Evolutionary conservation across 2,113 vertebrate species (phyloP).

Genomic region (Daboia siamensis): DNA sequence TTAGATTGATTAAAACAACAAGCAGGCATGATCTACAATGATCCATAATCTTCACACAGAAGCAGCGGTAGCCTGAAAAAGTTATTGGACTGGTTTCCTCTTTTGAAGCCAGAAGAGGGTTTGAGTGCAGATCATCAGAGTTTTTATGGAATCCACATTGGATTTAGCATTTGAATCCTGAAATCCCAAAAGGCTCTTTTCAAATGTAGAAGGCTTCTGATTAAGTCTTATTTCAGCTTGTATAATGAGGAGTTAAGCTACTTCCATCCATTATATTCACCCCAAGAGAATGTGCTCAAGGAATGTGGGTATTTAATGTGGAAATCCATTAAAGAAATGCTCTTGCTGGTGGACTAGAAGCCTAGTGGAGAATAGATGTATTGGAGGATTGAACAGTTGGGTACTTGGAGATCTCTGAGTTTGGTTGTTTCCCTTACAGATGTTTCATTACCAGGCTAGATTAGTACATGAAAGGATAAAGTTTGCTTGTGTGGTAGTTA

Average conservation of each 20-base stretch:
- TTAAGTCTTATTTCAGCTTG: not conserved
- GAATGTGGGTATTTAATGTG: too few relatives aligned
- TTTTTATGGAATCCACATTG: not conserved
- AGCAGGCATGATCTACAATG: not conserved
- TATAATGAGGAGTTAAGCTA: not conserved
- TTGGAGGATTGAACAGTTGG: too few relatives aligned
- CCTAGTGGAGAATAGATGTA: too few relatives aligned
- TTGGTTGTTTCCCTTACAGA: too few relatives aligned
- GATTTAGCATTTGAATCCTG: not conserved
- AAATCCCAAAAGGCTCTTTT: not conserved
- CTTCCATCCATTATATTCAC: not conserved
- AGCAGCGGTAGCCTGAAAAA: not conserved
- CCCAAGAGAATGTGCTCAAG: not conserved
- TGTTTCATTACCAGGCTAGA: too few relatives aligned
- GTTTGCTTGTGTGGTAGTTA: too few relatives aligned
- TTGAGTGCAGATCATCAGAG: not conserved
- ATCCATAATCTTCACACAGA: not conserved
- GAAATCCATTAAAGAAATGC: too few relatives aligned
- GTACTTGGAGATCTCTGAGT: too few relatives aligned
- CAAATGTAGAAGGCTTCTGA: not conserved
- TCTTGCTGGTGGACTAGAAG: too few relatives aligned
- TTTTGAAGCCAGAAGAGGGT: not conserved
- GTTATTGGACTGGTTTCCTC: not conserved
- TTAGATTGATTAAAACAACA: not conserved
- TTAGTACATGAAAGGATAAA: too few relatives aligned